These are phyloP conservation scores for Xestia rhomboidea DNA, from an alignment of 2,888 invertebrate species.

Conservation along the genomic window DNA sequence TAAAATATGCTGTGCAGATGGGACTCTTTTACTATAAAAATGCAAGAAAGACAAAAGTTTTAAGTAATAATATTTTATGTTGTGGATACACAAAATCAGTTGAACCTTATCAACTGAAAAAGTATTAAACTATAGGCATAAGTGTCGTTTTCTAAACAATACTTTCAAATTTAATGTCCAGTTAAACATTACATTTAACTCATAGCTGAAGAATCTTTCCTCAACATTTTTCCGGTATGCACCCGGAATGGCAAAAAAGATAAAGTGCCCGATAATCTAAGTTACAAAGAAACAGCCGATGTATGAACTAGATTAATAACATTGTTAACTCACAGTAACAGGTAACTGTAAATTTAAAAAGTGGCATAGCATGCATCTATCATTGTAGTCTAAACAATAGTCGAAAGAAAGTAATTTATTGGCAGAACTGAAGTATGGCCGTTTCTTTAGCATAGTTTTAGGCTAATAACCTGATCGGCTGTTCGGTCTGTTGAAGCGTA, in stretches of 20 bases:
- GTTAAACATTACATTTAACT: conserved; percentile 12
- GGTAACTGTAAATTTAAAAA: conserved; percentile 36
- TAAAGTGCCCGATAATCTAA: conserved; percentile 51
- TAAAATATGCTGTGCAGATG: neutral
- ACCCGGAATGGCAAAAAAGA: conserved; percentile 58
- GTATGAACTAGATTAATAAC: conserved; percentile 58
- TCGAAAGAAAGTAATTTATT: conserved; percentile 63
- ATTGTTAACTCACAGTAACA: conserved; percentile 55
- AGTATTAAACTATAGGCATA: neutral
- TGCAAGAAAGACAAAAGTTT: neutral
- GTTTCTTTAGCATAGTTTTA: conserved; percentile 43
- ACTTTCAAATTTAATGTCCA: conserved; percentile 3
- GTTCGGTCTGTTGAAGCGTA: conserved; percentile 63
- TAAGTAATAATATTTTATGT: neutral
- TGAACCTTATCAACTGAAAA: too few relatives aligned
- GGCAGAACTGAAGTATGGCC: conserved; percentile 21
- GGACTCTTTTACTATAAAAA: neutral
- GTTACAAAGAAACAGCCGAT: conserved; percentile 59
- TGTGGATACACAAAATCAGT: too few relatives aligned
- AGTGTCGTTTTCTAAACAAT: neutral
- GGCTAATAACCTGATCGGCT: conserved; percentile 56
- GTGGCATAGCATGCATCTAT: conserved; percentile 46
- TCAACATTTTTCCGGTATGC: conserved; percentile 51
- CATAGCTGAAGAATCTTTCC: conserved; percentile 33
- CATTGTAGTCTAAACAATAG: conserved; percentile 56